Percentiles rank a stretch among this genome's conserved stretches.
phyloP scores from a whole-genome alignment of 2,797 vertebrate genomes.

The Sebastes cheni region DNA sequence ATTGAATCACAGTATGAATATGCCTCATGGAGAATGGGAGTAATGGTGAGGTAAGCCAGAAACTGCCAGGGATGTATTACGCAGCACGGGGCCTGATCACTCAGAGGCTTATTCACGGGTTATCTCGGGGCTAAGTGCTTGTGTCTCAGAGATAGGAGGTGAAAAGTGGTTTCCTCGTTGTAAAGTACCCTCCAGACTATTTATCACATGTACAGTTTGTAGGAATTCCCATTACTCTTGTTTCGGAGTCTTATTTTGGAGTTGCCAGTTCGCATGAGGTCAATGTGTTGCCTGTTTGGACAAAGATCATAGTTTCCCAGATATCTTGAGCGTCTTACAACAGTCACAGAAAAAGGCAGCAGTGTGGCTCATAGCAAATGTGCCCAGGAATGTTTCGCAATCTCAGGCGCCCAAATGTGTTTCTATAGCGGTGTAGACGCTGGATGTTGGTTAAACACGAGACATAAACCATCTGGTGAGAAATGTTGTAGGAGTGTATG shows the following conservation, averaged over 20 bases:
- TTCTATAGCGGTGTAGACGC: conserved; percentile 22
- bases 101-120: conserved; percentile 17
- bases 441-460: conserved; percentile 39
- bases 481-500: conserved; percentile 23
- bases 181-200: not conserved
- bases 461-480: conserved; percentile 52
- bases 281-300: conserved; percentile 26
- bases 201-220: not conserved
- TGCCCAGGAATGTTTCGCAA: conserved; percentile 20
- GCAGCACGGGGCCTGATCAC: not conserved
- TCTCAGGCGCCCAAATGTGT: conserved; percentile 11
- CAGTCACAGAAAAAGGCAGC: not conserved
- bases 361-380: conserved; percentile 5
- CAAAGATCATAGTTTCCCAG: conserved; percentile 35
- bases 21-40: conserved; percentile 37
- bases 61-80: conserved; percentile 33
- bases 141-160: not conserved
- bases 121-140: conserved; percentile 17
- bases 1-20: conserved; percentile 21
- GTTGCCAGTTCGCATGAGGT: conserved; percentile 7
- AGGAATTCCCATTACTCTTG: not conserved
- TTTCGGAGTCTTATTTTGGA: conserved; percentile 1
- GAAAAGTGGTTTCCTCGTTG: not conserved
- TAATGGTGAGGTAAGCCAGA: conserved; percentile 29
- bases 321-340: conserved; percentile 10